Percentiles rank a stretch among this genome's conserved stretches.
Evolutionary conservation across 1,140 invertebrate genomes (phyloP).

Genomic region (Lepidurus arcticus): DNA sequence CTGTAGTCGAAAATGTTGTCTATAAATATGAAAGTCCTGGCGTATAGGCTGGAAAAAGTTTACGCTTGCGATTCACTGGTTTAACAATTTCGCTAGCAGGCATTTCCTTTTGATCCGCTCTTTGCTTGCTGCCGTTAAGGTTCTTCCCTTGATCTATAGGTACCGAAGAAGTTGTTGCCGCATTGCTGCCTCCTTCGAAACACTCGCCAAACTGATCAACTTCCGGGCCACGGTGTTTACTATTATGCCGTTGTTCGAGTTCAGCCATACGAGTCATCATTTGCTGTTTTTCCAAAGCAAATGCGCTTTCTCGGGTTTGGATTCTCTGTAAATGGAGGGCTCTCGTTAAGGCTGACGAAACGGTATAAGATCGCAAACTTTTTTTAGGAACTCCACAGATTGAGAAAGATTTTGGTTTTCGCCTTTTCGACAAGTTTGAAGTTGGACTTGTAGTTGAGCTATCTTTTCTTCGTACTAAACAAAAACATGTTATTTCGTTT

Average conservation of each 20-base stretch:
- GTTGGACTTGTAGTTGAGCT: background rate
- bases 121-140: too few relatives aligned
- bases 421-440: background rate
- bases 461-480: conserved; percentile 7
- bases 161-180: too few relatives aligned
- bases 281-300: background rate
- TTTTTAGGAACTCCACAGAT: background rate
- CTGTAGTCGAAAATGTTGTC: conserved; percentile 24
- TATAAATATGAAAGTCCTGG: background rate
- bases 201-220: too few relatives aligned
- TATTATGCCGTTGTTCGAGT: background rate
- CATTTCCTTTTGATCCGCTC: background rate
- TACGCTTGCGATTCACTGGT: conserved; percentile 15
- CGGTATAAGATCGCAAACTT: background rate
- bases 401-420: background rate
- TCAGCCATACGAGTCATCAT: background rate
- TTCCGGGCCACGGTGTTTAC: background rate
- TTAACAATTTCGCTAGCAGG: background rate
- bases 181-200: too few relatives aligned
- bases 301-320: background rate
- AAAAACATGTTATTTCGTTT: background rate
- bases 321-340: background rate
- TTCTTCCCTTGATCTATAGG: too few relatives aligned
- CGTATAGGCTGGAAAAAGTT: background rate
- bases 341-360: background rate